Percentiles rank a stretch among this genome's conserved stretches.
phyloP scores from a whole-genome alignment of 2,797 vertebrate species.

The Myiothlypis coronata region DNA sequence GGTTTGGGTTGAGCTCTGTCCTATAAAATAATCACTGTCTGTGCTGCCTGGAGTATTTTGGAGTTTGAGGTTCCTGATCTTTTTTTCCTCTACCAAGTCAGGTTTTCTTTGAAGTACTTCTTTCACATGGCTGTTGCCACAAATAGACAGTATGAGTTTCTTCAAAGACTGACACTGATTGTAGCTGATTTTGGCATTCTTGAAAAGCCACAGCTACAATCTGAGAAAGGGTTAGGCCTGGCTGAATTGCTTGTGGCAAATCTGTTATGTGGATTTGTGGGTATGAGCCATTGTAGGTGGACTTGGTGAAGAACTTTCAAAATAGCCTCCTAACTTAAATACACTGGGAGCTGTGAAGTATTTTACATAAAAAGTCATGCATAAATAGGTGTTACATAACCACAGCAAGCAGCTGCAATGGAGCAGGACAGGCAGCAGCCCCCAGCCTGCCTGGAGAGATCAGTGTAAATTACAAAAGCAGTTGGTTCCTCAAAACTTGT shows the following conservation, averaged over 20 bases:
- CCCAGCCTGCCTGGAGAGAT: not conserved
- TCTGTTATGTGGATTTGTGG: not conserved
- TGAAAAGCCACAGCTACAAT: not conserved
- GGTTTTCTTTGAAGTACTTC: not conserved
- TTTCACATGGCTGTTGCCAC: not conserved
- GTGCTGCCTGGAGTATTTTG: not conserved
- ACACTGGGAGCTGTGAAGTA: not conserved
- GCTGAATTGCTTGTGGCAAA: not conserved
- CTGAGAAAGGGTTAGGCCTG: not conserved
- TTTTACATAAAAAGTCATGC: not conserved
- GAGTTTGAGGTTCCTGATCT: not conserved
- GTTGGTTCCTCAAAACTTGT: not conserved
- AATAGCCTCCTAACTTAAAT: not conserved
- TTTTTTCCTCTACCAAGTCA: not conserved
- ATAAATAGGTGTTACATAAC: not conserved
- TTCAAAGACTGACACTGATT: not conserved
- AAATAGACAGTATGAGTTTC: not conserved
- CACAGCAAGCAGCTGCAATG: not conserved
- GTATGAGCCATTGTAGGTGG: not conserved
- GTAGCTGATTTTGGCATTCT: not conserved
- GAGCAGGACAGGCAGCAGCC: not conserved
- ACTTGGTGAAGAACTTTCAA: not conserved
- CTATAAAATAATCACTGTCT: not conserved
- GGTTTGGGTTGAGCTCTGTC: not conserved
- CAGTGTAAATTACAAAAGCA: not conserved